Conservation (phyloP, 2,888 invertebrate species). For the Busseola fusca region DNA sequence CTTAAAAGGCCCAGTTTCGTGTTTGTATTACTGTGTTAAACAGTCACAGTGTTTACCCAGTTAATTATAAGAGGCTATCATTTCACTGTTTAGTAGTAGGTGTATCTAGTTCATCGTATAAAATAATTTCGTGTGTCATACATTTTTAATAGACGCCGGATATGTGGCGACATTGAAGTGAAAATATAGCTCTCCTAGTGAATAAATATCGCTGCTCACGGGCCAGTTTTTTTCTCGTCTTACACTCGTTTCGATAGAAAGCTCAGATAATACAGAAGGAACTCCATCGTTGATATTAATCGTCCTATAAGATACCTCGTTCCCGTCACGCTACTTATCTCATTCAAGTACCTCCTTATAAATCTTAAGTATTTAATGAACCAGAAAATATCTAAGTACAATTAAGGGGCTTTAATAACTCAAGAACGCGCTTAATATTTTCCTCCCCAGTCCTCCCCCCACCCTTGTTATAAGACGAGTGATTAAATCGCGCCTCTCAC, state of each 20-base stretch:
- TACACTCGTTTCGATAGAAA: slow-evolving; percentile 32
- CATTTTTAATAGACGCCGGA: slow-evolving; percentile 36
- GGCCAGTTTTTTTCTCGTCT: slow-evolving; percentile 18
- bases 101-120: slow-evolving; percentile 37
- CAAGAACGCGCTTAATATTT: slow-evolving; percentile 82
- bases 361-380: slow-evolving; percentile 81
- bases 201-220: slow-evolving; percentile 24
- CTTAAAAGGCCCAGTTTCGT: slow-evolving; percentile 73
- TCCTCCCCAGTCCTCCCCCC: slow-evolving; percentile 69
- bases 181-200: slow-evolving; percentile 17
- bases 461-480: slow-evolving; percentile 81
- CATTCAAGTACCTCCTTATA: slow-evolving; percentile 70
- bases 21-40: slow-evolving; percentile 76
- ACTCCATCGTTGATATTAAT: slow-evolving; percentile 54
- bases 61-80: slow-evolving; percentile 70
- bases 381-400: slow-evolving; percentile 81
- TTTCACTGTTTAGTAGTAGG: slow-evolving; percentile 55
- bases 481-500: slow-evolving; percentile 85
- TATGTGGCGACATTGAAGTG: slow-evolving; percentile 7
- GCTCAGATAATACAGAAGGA: slow-evolving; percentile 40
- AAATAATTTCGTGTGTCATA: slow-evolving; percentile 51
- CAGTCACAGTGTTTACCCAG: slow-evolving; percentile 68
- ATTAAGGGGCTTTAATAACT: slow-evolving; percentile 84
- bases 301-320: slow-evolving; percentile 60
- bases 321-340: slow-evolving; percentile 68